Evolutionary conservation across 2,888 invertebrate species (phyloP), one percentile per base, ranked within the genome.

Genomic region (Xestia c-nigrum): DNA sequence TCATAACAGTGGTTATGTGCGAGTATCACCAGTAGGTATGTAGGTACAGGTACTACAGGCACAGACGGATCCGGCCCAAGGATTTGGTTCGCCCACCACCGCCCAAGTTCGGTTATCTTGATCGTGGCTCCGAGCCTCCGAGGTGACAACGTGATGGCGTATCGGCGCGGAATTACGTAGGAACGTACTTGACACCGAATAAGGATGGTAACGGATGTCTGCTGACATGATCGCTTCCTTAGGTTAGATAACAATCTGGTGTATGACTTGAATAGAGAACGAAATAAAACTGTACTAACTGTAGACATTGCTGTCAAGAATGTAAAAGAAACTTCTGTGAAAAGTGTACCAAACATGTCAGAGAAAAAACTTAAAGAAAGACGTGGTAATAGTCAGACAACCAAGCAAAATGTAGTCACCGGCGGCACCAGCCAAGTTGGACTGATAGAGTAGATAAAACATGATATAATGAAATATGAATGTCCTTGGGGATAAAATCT

Each of bases 1-100:
- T 81, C 79, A 84, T 85, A 89, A 80, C 77, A 85, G 76, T 68
- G 79, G 79, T 72, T 87, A 81, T 79, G 70, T 85, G 80, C 31
- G 47, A 78, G 77, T 88, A 76, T 76, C 65, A 79, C 65, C 57
- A 57, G 78, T 61, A 68, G 10, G 24, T 59, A 61, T 73, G 76
- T 70, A 76, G 65, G 65, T 40, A 50, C 72, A 72, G 46, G 59
- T n/a, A 47, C 59, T n/a, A 47, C 59, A 64, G 59, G 64, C n/a
- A 66, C 80, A 74, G 69, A 64, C 74, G 40, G 74, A 80, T 65
- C 67, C 76, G 66, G 76, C 59, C 76, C 76, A 77, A 74, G 84
- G 86, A 77, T 80, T 76, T 81, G 83, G 85, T 74, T 85, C 59
- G 75, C 83, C 71, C 77, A 75, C 71, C 77, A 75, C 84, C 63